These are phyloP conservation scores for Tragelaphus eurycerus DNA, from an alignment of 2,797 vertebrate species.

Conservation along the genomic window DNA sequence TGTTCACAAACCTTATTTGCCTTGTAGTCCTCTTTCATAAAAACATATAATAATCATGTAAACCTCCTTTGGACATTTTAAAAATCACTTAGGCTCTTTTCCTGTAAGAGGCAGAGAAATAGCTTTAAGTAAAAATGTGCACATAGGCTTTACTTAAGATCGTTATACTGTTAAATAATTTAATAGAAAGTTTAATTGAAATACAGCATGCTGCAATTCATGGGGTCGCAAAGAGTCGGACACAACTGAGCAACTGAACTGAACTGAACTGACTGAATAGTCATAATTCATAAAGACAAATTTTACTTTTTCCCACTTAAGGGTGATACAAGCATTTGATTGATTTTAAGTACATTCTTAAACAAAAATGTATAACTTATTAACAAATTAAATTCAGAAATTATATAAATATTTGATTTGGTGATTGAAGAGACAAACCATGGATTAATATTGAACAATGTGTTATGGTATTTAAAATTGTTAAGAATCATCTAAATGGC, in stretches of 20 bases:
- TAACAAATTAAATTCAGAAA: slow-evolving; percentile 42
- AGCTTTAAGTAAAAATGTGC: slow-evolving; percentile 18
- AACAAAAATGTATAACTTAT: slow-evolving; percentile 39
- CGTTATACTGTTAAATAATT: slow-evolving; percentile 44
- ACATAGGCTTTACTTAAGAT: slow-evolving; percentile 45
- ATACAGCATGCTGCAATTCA: neutral
- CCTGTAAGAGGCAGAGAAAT: slow-evolving; percentile 18
- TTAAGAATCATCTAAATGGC: neutral
- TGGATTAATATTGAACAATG: slow-evolving; percentile 23
- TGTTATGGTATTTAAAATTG: neutral
- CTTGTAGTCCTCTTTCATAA: neutral
- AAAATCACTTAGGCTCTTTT: slow-evolving; percentile 17
- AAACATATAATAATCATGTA: neutral
- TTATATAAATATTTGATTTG: slow-evolving; percentile 53
- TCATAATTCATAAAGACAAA: slow-evolving; percentile 43
- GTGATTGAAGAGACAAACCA: slow-evolving; percentile 27
- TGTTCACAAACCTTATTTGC: slow-evolving; percentile 13
- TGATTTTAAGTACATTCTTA: slow-evolving; percentile 55
- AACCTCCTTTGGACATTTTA: neutral
- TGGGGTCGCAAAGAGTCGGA: no score
- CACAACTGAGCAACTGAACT: no score
- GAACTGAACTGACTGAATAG: neutral
- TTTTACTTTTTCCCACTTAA: slow-evolving; percentile 45
- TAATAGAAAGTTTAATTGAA: slow-evolving; percentile 40
- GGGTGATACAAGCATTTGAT: neutral